These are phyloP conservation scores for Aegithalos caudatus DNA, from an alignment of 2,113 vertebrate species.

Conservation along the genomic window DNA sequence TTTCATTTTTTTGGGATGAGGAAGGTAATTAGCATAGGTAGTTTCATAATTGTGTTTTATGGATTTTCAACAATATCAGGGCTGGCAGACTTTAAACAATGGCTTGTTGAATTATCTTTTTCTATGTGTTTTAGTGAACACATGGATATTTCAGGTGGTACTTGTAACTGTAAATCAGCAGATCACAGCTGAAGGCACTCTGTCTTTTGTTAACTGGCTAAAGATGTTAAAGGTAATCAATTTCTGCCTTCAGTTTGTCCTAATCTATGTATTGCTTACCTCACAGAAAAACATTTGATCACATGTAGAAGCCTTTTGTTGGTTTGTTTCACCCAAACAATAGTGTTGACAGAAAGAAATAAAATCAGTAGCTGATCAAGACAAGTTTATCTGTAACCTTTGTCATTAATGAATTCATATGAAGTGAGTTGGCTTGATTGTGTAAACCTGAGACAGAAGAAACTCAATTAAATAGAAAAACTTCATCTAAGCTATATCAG, in stretches of 20 bases:
- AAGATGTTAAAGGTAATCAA: slow-evolving; percentile 45
- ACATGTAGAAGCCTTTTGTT: slow-evolving; percentile 13
- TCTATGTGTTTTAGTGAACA: not conserved
- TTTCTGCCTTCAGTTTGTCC: slow-evolving; percentile 57
- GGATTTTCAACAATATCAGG: not conserved
- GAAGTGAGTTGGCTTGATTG: slow-evolving; percentile 19
- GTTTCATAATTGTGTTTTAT: not conserved
- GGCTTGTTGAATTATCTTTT: not conserved
- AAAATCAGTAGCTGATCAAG: slow-evolving; percentile 65
- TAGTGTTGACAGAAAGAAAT: slow-evolving; percentile 41
- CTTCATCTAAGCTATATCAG: not conserved
- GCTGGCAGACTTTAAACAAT: not conserved
- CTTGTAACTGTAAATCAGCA: not conserved
- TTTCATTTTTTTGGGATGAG: rapidly evolving
- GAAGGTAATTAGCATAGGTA: not conserved
- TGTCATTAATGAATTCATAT: slow-evolving; percentile 57
- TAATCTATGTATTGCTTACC: slow-evolving; percentile 39
- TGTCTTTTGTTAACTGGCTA: slow-evolving; percentile 22
- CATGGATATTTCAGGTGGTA: not conserved
- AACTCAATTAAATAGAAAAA: slow-evolving; percentile 43
- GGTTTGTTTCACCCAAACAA: slow-evolving; percentile 43
- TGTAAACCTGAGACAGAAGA: slow-evolving; percentile 52
- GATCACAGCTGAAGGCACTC: not conserved
- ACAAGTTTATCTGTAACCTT: slow-evolving; percentile 38
- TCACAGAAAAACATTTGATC: slow-evolving; percentile 47